Evolutionary conservation across 1,140 invertebrate genomes (phyloP).

Genomic region (Parapsyche elsis): DNA sequence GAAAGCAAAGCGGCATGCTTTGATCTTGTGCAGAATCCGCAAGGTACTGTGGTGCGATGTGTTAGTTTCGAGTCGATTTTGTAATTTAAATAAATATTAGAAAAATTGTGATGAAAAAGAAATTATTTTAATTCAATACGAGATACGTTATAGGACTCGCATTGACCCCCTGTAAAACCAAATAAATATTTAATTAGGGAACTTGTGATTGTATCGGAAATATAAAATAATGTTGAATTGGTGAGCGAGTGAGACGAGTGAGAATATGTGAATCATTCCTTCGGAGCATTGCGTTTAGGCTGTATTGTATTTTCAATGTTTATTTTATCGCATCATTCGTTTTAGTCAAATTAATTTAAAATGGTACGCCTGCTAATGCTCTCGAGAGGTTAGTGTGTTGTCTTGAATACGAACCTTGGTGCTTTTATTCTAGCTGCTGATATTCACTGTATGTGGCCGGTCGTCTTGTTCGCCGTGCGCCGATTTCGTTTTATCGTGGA

Average conservation of each 20-base stretch:
- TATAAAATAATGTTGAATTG: conserved; percentile 36
- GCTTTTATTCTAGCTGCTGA: conserved; percentile 51
- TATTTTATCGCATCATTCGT: conserved; percentile 11
- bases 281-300: conserved; percentile 43
- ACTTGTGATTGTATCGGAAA: conserved; percentile 38
- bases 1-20: conserved; percentile 50
- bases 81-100: conserved; percentile 53
- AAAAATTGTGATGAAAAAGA: conserved; percentile 56
- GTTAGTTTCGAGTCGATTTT: conserved; percentile 48
- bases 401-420: conserved; percentile 47
- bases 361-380: conserved; percentile 34
- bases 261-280: conserved; percentile 55
- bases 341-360: conserved; percentile 8
- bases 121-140: conserved; percentile 53
- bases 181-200: conserved; percentile 52
- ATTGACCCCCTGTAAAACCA: conserved; percentile 51
- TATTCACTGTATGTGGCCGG: conserved; percentile 39
- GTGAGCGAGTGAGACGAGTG: conserved; percentile 44
- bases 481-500: background rate
- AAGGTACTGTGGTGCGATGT: conserved; percentile 47
- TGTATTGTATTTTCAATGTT: conserved; percentile 30
- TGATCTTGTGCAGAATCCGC: conserved; percentile 42
- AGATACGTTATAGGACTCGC: conserved; percentile 40
- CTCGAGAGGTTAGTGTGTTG: conserved; percentile 32
- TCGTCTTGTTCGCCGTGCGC: background rate